phyloP scores from a whole-genome alignment of 2,797 vertebrate genomes.

The Pristis pectinata region DNA sequence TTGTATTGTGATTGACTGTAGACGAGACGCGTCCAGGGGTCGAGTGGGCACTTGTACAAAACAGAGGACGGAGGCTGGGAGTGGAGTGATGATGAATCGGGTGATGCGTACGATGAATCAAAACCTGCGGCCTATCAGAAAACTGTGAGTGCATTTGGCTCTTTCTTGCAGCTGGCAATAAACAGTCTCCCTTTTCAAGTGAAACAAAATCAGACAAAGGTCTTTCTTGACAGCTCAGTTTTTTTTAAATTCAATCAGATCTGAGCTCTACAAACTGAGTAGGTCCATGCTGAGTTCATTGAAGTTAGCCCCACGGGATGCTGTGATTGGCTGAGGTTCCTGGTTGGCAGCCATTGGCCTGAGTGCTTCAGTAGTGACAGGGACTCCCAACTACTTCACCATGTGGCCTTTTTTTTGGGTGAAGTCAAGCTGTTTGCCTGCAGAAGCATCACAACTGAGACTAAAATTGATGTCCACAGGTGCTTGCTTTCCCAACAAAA shows the following conservation, averaged over 20 bases:
- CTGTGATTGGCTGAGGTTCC: not conserved
- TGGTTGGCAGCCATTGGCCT: not conserved
- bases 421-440: not conserved
- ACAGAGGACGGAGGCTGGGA: conserved; percentile 39
- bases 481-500: not conserved
- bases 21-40: conserved; percentile 30
- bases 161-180: not conserved
- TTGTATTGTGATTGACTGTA: not conserved
- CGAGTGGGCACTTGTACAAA: conserved; percentile 38
- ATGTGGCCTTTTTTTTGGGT: not conserved
- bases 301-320: not conserved
- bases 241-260: not conserved
- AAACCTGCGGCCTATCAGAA: conserved; percentile 34
- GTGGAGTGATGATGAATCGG: conserved; percentile 39
- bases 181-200: not conserved
- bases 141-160: conserved; percentile 23
- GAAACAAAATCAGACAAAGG: not conserved
- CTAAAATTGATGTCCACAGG: not conserved
- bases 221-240: not conserved
- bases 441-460: not conserved
- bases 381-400: not conserved
- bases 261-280: not conserved
- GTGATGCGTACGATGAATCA: conserved; percentile 26
- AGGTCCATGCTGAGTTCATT: not conserved
- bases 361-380: not conserved